A percentile compares a stretch with the other conserved stretches of the same genome.
Evolutionary conservation across 2,888 invertebrate genomes (phyloP).

Genomic region (Drosophila formosana): DNA sequence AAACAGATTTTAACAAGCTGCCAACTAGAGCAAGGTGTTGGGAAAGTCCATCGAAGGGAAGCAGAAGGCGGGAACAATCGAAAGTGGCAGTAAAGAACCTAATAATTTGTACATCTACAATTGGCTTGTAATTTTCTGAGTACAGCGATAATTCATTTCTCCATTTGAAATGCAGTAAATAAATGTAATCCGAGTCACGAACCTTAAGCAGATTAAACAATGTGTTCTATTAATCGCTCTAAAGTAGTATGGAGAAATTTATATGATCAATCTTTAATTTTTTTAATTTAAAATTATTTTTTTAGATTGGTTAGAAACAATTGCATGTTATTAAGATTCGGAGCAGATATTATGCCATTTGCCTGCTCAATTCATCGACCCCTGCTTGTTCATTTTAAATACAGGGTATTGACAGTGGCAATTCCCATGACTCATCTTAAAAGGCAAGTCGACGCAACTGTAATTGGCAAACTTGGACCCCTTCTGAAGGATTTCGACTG

Average conservation of each 20-base stretch:
- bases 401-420: neutral
- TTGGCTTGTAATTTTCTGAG: too few species aligned
- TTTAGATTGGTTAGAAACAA: too few species aligned
- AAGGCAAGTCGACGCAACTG: conserved; percentile 17
- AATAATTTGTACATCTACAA: neutral
- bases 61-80: neutral
- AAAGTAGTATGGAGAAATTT: too few species aligned
- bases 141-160: too few species aligned
- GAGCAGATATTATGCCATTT: neutral
- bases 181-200: too few species aligned
- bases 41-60: neutral
- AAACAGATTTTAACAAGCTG: conserved; percentile 33
- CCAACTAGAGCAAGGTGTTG: conserved; percentile 26
- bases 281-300: too few species aligned
- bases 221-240: too few species aligned
- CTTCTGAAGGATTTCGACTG: conserved; percentile 43
- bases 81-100: neutral
- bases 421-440: conserved; percentile 31
- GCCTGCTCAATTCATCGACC: neutral
- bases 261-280: too few species aligned
- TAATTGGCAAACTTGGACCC: conserved; percentile 33
- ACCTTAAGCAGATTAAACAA: too few species aligned
- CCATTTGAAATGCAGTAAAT: too few species aligned
- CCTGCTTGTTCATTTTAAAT: neutral
- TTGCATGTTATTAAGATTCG: too few species aligned